Base-by-base conservation (phyloP, 2,888 invertebrate species). In the Oeneis ivallda region DNA sequence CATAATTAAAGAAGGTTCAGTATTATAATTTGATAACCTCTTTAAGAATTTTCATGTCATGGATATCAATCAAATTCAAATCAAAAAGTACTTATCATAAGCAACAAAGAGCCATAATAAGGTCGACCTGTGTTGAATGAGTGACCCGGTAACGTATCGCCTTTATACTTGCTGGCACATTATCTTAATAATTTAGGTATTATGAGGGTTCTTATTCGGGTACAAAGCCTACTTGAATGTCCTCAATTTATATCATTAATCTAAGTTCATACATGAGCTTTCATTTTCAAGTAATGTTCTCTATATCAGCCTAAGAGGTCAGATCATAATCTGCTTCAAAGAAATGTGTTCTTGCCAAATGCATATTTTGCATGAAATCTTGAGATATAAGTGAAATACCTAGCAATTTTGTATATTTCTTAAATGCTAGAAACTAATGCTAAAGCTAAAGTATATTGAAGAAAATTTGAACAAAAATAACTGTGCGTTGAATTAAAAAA, bases 211-310 rank as follows among this genome's bases (percentile, higher is more conserved):
- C 54, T 39, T 39, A 56, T 39, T 56, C 13, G 11, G 7, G 10
- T 26, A 56, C 19, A 56, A 56, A 41, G 41, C 39, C 7, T 19
- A 19, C 41, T 41, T 9, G 8, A 11, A 11, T 41, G 54, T 17
- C 54, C 56, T 56, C 56, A 17, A 54, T 56, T 8, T 13, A 41
- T 11, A 54, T 1, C 54, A 54, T 17, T 11, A 34, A 39, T 54
- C 54, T 39, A 19, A 19, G 41, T 54, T 39, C 54, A 39, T 11
- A 15, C 37, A 53, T 39, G 39, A 17, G 39, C 17, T 15, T 32
- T 13, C 34, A 54, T 54, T 39, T 19, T 19, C 19, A 56, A 41
- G 19, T 19, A 56, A 56, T 19, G 56, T 56, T 56, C 56, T 13
- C 13, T 17, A 3, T 56, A 56, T 13, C 41, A 19, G 17, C 19